Evolutionary conservation across 1,140 invertebrate genomes (phyloP), one percentile per base, ranked within the genome.

Genomic region (Anoplolepis gracilipes): DNA sequence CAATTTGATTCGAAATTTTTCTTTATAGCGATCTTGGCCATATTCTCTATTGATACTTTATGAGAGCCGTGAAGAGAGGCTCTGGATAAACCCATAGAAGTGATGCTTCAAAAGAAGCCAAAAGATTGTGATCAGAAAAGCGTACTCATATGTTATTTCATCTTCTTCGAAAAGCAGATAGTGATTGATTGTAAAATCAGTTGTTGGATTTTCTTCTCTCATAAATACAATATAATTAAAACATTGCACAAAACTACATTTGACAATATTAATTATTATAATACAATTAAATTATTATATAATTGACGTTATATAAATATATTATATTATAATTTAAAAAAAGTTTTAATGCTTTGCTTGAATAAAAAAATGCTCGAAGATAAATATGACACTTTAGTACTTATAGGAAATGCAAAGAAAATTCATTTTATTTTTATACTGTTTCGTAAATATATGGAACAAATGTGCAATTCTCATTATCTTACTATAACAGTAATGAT

Each of bases 101-200:
- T 82, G 78, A 36, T 59, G 39, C 33, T 59, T 59, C 25, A n/a
- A 39, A 30, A 69, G 30, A 69, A 79, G n/a, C 42, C 59, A 36
- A 16, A 8, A 59, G 22, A 36, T 61, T 82, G 4, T 72, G 67
- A 82, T 82, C 49, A 16, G 53, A 61, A 57, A 55, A 70, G 30
- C 30, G 25, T 42, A 28, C 0, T 53, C 62, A 25, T 39, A 19
- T 33, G 33, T 57, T 57, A 46, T 25, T 42, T 42, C 22, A 30
- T 59, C 53, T 36, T 42, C 19, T 61, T 42, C 19, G 33, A 57
- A 19, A n/a, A 70, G 36, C 11, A 11, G 49, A 70, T 30, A 42
- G 36, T 30, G 78, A 72, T 33, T 72, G 46, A 55, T 62, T 36
- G 4, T 70, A 22, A 42, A 42, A 28, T 72, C 36, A 70, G n/a